Conservation (phyloP, 23 tunicate genomes). For the Trididemnum miniatum region DNA sequence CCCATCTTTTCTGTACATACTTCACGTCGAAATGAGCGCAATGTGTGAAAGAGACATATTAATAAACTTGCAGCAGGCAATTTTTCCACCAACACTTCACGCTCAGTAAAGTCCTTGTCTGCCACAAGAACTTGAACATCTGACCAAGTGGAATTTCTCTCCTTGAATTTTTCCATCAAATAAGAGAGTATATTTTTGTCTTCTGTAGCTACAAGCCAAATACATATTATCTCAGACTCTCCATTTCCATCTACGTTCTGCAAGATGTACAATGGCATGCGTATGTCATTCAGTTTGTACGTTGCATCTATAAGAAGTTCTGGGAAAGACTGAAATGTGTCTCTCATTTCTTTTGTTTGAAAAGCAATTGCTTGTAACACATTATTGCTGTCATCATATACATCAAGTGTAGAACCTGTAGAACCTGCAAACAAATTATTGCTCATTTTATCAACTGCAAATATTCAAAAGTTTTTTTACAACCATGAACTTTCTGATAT, state of each 20-base stretch:
- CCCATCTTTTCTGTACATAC: neutral
- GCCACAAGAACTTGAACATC: neutral
- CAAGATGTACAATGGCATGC: neutral
- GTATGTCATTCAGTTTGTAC: neutral
- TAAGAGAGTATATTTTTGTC: neutral
- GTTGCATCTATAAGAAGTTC: conserved; percentile 28
- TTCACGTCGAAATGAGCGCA: neutral
- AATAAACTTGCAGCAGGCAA: neutral
- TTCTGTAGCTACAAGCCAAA: conserved; percentile 19
- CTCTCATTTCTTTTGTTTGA: conserved; percentile 27
- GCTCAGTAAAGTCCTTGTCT: neutral
- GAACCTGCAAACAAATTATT: too few relatives aligned
- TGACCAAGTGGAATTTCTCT: neutral
- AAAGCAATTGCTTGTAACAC: conserved; percentile 6
- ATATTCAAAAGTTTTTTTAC: too few relatives aligned
- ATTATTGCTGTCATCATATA: neutral
- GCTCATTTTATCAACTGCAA: too few relatives aligned
- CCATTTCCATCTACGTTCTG: conserved; percentile 39
- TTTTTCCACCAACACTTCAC: neutral
- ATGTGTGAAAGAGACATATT: neutral
- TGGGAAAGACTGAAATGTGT: conserved; percentile 24
- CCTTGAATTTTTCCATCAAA: neutral
- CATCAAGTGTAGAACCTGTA: neutral
- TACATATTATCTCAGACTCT: conserved; percentile 4
- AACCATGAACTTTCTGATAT: too few relatives aligned